These are phyloP conservation scores for Palythoa grandiflora DNA, from an alignment of 92 coral and sea anemone genomes.

Conservation along the genomic window DNA sequence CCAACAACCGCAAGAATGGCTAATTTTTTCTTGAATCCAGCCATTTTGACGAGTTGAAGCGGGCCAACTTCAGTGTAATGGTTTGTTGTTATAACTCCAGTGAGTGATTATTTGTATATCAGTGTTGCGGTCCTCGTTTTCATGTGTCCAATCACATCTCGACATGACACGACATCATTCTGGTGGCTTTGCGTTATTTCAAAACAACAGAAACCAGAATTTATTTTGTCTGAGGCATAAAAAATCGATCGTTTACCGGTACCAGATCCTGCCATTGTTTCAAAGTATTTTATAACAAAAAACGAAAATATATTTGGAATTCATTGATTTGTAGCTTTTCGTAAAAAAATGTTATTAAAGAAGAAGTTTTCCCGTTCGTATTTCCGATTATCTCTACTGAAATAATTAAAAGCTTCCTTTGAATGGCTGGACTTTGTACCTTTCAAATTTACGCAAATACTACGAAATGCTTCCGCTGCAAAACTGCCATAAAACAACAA, in stretches of 20 bases:
- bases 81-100: constrained; percentile 22
- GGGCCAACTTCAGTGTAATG: not conserved
- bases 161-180: constrained; percentile 13
- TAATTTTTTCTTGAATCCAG: constrained; percentile 84
- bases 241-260: not conserved
- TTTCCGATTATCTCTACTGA: not conserved
- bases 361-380: not conserved
- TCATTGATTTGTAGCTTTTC: not conserved
- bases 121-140: constrained; percentile 64
- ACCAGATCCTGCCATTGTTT: constrained; percentile 2
- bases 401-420: not conserved
- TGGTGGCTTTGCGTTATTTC: constrained; percentile 40
- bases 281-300: not conserved
- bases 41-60: constrained; percentile 20
- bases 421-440: not conserved
- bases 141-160: constrained; percentile 67
- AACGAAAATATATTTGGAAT: not conserved
- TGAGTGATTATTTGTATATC: constrained; percentile 54
- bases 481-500: not conserved
- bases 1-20: constrained; percentile 86
- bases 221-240: not conserved
- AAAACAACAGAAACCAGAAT: constrained; percentile 25
- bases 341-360: not conserved
- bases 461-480: not conserved
- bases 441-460: not conserved